These are phyloP conservation scores for Vanacampus margaritifer DNA, from an alignment of 2,113 vertebrate genomes.

Conservation along the genomic window DNA sequence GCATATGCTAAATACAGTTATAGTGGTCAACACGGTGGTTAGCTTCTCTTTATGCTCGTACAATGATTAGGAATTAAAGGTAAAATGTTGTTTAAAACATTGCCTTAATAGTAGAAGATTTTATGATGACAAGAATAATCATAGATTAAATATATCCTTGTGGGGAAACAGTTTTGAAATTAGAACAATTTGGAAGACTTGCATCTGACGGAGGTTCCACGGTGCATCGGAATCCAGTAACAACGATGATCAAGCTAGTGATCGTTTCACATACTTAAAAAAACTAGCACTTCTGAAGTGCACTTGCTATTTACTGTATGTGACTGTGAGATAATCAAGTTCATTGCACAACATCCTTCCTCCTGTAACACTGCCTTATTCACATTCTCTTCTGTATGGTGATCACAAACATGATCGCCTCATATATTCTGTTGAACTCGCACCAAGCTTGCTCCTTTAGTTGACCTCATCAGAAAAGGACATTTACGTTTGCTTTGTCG, in stretches of 20 bases:
- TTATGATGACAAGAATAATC: neutral
- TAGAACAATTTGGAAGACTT: neutral
- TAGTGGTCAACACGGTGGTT: no score
- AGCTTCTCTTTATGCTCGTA: no score
- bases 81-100: no score
- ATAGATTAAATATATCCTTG: neutral
- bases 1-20: no score
- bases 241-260: neutral
- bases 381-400: neutral
- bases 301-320: neutral
- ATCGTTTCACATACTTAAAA: neutral
- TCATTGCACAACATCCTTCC: constrained; percentile 15
- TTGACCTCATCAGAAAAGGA: neutral
- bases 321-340: neutral
- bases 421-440: neutral
- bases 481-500: neutral
- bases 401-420: neutral
- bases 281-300: neutral
- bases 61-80: no score
- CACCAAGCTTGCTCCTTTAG: neutral
- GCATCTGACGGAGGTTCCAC: neutral
- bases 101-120: neutral
- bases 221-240: neutral
- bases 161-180: neutral
- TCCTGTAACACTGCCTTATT: neutral